Percentiles rank a stretch among this genome's conserved stretches.
Evolutionary conservation across 2,113 vertebrate genomes (phyloP).

Genomic region (Sialia sialis): DNA sequence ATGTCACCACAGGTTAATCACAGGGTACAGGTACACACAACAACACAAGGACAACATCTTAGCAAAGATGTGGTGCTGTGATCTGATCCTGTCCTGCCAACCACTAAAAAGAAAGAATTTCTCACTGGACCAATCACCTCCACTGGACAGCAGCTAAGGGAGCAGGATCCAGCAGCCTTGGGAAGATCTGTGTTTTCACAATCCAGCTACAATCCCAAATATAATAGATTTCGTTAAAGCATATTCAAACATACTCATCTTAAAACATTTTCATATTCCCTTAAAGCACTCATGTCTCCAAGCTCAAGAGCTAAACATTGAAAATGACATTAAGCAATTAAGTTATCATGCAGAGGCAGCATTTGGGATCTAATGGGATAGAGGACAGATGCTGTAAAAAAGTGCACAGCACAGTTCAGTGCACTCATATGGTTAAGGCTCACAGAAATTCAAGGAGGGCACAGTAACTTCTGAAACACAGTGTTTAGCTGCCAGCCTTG

Average conservation of each 20-base stretch:
- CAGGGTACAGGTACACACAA: neutral
- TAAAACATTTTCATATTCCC: neutral
- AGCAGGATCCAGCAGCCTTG: neutral
- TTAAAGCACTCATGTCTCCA: neutral
- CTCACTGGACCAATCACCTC: neutral
- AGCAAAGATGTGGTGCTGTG: neutral
- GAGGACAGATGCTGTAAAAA: neutral
- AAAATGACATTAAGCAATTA: neutral
- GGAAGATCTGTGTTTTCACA: neutral
- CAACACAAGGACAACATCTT: fast-evolving
- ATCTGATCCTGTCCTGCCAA: neutral
- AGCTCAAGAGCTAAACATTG: neutral
- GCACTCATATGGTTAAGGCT: neutral
- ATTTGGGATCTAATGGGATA: neutral
- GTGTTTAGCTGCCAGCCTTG: neutral
- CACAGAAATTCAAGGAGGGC: neutral
- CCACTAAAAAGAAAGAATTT: no score
- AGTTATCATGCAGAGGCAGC: neutral
- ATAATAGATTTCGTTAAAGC: neutral
- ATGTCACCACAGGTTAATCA: neutral
- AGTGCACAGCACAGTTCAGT: neutral
- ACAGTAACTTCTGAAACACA: neutral
- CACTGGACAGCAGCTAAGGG: neutral
- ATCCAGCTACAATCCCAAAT: neutral
- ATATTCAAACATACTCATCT: neutral